Evolutionary conservation across 2,113 vertebrate genomes (phyloP), one percentile per base, ranked within the genome.

Genomic region (Hiodon tergisus): DNA sequence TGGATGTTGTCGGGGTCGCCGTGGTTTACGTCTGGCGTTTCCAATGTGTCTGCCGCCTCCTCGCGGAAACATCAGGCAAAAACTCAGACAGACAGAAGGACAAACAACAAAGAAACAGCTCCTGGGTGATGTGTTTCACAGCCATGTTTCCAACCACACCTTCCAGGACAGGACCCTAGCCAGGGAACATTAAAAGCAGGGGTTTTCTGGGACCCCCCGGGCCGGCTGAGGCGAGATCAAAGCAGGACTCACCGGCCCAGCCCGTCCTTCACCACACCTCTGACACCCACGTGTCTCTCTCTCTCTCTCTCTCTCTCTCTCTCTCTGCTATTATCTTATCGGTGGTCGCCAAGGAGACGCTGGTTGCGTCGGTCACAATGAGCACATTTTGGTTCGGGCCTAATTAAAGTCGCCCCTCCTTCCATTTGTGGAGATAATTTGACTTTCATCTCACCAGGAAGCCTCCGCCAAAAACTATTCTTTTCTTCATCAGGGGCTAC

Each of bases 391-490:
- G 92, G 91, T 90, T 88, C 87, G 86, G 89, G 89, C 92, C 93
- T 95, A 95, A 95, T 95, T 95, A 95, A 51, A 94, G 93, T 92
- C 13, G 70, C 91, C 90, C 94, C 91, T 93, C 91, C 91, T 94
- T 93, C 94, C 93, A 93, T 94, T 94, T 94, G 92, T 89, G 87
- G 88, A 93, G 93, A 95, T 95, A 95, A 95, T 95, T 94, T 94
- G 93, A 93, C 94, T 94, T 95, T 95, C 93, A 95, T 95, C 94
- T 95, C 94, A 92, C 92, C 93, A 94, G 93, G 94, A 95, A 89
- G 91, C 93, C 92, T 90, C 89, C 90, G 92, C 92, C 92, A 93
- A 91, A 31, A 94, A 94, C 93, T 93, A 92, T 93, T 93, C 93
- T 93, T 92, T 92, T 92, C 91, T 92, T 91, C 93, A 92, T 93